A percentile compares a stretch with the other conserved stretches of the same genome.
These are phyloP conservation scores for Acestrorhynchus altus DNA, from an alignment of 2,797 vertebrate genomes.

Conservation along the genomic window DNA sequence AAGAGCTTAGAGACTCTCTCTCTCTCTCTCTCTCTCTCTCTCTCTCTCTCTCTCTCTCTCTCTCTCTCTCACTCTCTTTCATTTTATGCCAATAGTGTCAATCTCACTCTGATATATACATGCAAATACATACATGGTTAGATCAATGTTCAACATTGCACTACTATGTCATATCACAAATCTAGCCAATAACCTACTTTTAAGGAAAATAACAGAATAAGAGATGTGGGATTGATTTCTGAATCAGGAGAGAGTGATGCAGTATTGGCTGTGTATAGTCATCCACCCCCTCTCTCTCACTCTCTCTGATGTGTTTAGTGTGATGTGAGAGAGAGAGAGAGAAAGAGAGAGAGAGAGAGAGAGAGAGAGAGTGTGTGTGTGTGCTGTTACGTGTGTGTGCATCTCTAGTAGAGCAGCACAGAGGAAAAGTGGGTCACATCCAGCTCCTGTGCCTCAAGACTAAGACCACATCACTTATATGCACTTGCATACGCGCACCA, in stretches of 20 bases:
- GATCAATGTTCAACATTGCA: slow-evolving; percentile 20
- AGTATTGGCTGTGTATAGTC: slow-evolving; percentile 56
- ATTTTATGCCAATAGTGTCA: too few relatives aligned
- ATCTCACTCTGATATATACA: too few relatives aligned
- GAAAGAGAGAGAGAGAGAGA: too few relatives aligned
- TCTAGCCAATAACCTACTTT: slow-evolving; percentile 47
- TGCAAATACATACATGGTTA: neutral
- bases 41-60: slow-evolving; percentile 2
- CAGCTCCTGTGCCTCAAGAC: slow-evolving; percentile 54
- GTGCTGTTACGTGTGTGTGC: slow-evolving; percentile 41
- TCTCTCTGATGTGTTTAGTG: slow-evolving; percentile 53
- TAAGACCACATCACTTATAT: slow-evolving; percentile 52
- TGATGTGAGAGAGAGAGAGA: slow-evolving; percentile 34
- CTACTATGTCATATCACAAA: slow-evolving; percentile 42
- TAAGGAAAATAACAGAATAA: slow-evolving; percentile 40
- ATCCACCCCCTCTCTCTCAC: slow-evolving; percentile 46
- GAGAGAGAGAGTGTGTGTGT: slow-evolving; percentile 19
- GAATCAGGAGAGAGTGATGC: slow-evolving; percentile 53
- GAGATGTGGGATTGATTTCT: slow-evolving; percentile 57
- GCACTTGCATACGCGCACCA: slow-evolving; percentile 30
- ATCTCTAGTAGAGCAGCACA: slow-evolving; percentile 49
- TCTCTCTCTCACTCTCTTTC: slow-evolving; percentile 11
- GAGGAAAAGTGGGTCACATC: slow-evolving; percentile 60
- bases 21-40: slow-evolving; percentile 34
- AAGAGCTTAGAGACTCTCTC: slow-evolving; percentile 59